These are phyloP conservation scores for Ostrea edulis DNA, from an alignment of 1,140 invertebrate species.

Conservation along the genomic window DNA sequence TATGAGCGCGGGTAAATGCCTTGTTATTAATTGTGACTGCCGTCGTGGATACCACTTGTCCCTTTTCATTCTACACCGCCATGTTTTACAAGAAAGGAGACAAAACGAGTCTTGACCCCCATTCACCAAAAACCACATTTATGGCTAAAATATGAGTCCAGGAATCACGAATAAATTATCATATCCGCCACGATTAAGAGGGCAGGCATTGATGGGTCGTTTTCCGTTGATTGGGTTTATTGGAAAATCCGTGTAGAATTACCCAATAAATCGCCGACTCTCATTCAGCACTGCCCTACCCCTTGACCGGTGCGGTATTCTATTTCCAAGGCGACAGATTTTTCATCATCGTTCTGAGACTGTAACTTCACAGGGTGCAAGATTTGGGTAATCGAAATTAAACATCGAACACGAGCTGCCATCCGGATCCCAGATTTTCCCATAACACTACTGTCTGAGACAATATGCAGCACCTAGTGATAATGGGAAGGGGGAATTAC, in stretches of 20 bases:
- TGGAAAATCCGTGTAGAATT: conserved; percentile 15
- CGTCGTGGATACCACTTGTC: no score
- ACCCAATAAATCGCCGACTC: conserved; percentile 27
- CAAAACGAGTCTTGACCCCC: conserved; percentile 7
- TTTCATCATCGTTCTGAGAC: conserved; percentile 11
- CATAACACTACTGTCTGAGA: not conserved
- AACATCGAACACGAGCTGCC: not conserved
- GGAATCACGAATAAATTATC: conserved; percentile 25
- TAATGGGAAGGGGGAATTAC: no score
- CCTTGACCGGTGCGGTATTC: conserved; percentile 20
- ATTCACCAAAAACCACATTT: conserved; percentile 15
- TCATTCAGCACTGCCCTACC: not conserved
- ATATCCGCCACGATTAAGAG: conserved; percentile 1
- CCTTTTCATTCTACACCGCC: not conserved
- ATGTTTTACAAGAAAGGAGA: not conserved
- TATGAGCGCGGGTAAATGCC: no score
- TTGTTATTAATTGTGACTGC: no score
- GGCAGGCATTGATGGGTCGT: conserved; percentile 12
- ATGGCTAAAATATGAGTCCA: conserved; percentile 22
- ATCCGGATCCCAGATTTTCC: not conserved
- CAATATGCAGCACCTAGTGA: not conserved
- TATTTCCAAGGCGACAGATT: conserved; percentile 32
- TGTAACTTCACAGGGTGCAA: not conserved
- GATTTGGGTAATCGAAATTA: conserved; percentile 22
- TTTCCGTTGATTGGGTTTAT: conserved; percentile 24